Evolutionary conservation across 2,797 vertebrate species (phyloP).

Genomic region (Spinus olivaceus): DNA sequence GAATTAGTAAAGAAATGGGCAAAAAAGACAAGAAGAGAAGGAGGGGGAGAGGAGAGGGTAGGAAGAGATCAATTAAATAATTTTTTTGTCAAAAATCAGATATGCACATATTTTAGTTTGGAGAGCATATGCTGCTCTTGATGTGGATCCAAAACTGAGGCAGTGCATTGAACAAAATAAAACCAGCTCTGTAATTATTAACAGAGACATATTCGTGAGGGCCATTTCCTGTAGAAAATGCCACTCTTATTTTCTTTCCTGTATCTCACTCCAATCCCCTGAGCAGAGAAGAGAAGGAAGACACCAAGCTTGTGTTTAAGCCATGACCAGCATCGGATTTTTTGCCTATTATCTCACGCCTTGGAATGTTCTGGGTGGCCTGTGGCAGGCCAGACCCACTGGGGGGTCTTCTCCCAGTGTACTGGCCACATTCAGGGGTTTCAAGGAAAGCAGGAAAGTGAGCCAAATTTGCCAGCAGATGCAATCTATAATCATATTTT

Average conservation of each 20-base stretch:
- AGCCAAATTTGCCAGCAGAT: neutral
- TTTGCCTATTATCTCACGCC: fast-evolving
- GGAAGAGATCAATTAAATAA: constrained; percentile 65
- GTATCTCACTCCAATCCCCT: neutral
- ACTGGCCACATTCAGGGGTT: fast-evolving
- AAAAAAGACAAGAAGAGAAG: constrained; percentile 20
- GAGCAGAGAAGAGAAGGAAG: neutral
- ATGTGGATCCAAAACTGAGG: constrained; percentile 53
- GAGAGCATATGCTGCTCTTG: constrained; percentile 54
- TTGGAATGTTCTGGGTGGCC: neutral
- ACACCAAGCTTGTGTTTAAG: neutral
- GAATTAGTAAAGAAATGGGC: constrained; percentile 52
- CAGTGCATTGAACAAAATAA: constrained; percentile 32
- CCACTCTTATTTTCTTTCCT: constrained; percentile 37
- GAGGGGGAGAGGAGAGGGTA: neutral
- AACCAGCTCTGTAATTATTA: constrained; percentile 56
- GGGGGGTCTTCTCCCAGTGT: neutral
- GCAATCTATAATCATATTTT: neutral
- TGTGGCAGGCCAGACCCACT: neutral
- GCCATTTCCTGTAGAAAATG: constrained; percentile 39
- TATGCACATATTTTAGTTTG: constrained; percentile 66
- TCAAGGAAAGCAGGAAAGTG: neutral
- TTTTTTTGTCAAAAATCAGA: constrained; percentile 65
- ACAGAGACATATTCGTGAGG: neutral
- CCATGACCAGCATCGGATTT: neutral